Conservation (phyloP, 2,888 invertebrate genomes). For the Apodemia zela region DNA sequence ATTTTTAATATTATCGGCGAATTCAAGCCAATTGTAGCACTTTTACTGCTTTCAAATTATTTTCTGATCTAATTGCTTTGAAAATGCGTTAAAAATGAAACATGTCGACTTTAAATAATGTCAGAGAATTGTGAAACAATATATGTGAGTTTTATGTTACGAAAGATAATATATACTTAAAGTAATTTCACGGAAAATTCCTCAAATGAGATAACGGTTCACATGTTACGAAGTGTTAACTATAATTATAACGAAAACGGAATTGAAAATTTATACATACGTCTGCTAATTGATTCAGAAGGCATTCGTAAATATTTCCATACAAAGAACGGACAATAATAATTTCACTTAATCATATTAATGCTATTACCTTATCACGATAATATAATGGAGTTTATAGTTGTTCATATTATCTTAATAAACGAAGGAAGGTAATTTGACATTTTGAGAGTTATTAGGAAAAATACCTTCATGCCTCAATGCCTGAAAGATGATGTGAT, state of each 20-base stretch:
- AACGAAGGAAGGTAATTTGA: neutral
- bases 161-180: too few species aligned
- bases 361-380: neutral
- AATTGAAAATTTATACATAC: slow-evolving; percentile 1
- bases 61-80: too few species aligned
- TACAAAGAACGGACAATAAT: slow-evolving; percentile 1
- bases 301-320: neutral
- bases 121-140: too few species aligned
- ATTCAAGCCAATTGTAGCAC: too few species aligned
- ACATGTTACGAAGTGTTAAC: neutral
- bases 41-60: too few species aligned
- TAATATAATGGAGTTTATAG: neutral
- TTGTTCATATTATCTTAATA: neutral
- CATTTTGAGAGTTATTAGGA: neutral
- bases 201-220: neutral
- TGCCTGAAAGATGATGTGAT: too few species aligned
- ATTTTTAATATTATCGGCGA: too few species aligned
- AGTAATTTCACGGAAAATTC: neutral
- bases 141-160: too few species aligned
- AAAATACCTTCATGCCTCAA: too few species aligned
- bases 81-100: too few species aligned
- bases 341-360: slow-evolving; percentile 5
- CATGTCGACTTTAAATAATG: too few species aligned
- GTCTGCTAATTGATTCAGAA: neutral
- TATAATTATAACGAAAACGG: slow-evolving; percentile 5